Conservation (phyloP, 2,888 invertebrate species). For the Trimorus sp. region DNA sequence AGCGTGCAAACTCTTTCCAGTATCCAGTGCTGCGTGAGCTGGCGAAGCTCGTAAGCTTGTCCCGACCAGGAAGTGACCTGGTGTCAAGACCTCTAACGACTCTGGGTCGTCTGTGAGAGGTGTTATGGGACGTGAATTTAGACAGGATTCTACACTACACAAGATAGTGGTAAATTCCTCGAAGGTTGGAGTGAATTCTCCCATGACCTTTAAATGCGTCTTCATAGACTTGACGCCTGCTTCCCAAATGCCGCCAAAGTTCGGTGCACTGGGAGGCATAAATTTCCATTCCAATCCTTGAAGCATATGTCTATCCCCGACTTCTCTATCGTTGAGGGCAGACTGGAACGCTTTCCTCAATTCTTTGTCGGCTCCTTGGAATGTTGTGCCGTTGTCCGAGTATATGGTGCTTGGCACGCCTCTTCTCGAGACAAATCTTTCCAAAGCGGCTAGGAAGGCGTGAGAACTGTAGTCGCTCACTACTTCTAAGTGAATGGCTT, state of each 20-base stretch:
- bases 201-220: background rate
- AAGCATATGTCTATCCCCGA: no score
- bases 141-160: background rate
- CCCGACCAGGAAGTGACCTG: constrained; percentile 10
- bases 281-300: background rate
- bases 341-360: background rate
- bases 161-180: background rate
- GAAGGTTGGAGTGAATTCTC: background rate
- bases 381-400: constrained; percentile 23
- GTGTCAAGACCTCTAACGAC: background rate
- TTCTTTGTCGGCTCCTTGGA: constrained; percentile 1
- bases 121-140: background rate
- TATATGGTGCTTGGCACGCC: constrained; percentile 23
- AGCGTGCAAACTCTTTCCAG: no score
- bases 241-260: constrained; percentile 13
- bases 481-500: constrained; percentile 25
- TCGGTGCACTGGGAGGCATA: constrained; percentile 4
- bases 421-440: constrained; percentile 25
- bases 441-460: constrained; percentile 22
- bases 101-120: constrained; percentile 4
- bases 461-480: constrained; percentile 29
- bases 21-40: background rate
- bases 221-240: constrained; percentile 11
- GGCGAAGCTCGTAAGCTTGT: background rate
- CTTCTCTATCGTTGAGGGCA: no score